Conservation (phyloP, 2,888 invertebrate genomes). For the Eupithecia centaureata region DNA sequence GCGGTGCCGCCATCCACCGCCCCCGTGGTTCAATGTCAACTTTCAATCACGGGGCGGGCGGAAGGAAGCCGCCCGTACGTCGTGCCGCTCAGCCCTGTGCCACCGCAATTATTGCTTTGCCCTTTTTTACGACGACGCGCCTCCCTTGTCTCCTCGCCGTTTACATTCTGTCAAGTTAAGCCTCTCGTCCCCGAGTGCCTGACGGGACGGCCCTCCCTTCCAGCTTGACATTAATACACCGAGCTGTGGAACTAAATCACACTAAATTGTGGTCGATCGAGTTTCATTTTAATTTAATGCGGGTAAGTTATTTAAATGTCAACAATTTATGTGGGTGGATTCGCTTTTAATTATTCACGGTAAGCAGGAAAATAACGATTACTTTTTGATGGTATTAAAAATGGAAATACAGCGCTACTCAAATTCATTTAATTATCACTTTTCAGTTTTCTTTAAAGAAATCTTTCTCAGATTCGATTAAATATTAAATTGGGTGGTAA, state of each 20-base stretch:
- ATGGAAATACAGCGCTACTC: background rate
- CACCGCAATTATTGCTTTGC: conserved; percentile 70
- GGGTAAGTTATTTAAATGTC: conserved; percentile 21
- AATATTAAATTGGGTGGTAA: background rate
- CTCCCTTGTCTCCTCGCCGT: conserved; percentile 64
- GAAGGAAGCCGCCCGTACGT: conserved; percentile 75
- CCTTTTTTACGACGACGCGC: conserved; percentile 66
- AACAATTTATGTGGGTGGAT: conserved; percentile 15
- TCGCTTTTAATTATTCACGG: conserved; percentile 3
- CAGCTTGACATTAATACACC: conserved; percentile 55
- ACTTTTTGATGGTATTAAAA: background rate
- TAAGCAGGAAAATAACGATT: background rate
- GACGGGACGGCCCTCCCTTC: conserved; percentile 56
- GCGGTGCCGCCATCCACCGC: conserved; percentile 73
- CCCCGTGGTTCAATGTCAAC: conserved; percentile 77
- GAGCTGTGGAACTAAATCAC: conserved; percentile 42
- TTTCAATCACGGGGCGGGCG: conserved; percentile 78
- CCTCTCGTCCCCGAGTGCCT: conserved; percentile 61
- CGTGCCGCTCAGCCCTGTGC: conserved; percentile 49
- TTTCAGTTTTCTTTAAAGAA: background rate
- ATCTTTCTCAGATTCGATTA: background rate
- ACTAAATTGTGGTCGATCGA: conserved; percentile 42
- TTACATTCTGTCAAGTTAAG: conserved; percentile 71
- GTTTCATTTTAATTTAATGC: conserved; percentile 35
- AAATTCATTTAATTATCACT: background rate